Base-by-base conservation (phyloP, 2,888 invertebrate species). In the Drosophila leonis region DNA sequence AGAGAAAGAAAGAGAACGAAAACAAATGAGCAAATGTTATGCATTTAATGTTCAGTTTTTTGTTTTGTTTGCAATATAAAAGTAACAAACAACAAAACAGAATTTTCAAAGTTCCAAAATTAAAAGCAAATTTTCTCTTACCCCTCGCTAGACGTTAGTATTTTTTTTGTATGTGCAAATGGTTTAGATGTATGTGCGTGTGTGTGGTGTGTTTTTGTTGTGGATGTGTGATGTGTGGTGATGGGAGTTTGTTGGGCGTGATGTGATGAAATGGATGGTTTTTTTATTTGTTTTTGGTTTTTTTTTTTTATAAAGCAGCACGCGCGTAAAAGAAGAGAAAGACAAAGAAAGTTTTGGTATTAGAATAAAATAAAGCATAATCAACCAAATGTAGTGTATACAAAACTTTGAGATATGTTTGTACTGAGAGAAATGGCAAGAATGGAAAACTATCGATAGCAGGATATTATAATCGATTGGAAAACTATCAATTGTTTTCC, bases 71-170 rank as follows among this genome's bases (percentile, higher is more conserved):
- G 57, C 65, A 64, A 63, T 72, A 31, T n/a, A 20, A 37, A 59
- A 60, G 63, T 51, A 76, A 66, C 56, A 54, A 72, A 57, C 35
- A 29, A 48, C 37, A 48, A 59, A 59, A 29, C 35, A 37, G 15
- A 49, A 60, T 29, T 20, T 49, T 57, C 27, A 46, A 39, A 51
- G 35, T 73, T 66, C 48, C 33, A 57, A 78, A 84, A 75, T 73
- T 37, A 80, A 66, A 80, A 75, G 62, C 60, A 78, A 65, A 73
- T 61, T 82, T 74, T 81, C 69, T 89, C 90, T 90, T 90, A 90
- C 90, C 91, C 91, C 88, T 90, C 88, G 82, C 90, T 90, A 85
- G 88, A 83, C 77, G 83, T 90, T 90, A 91, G 90, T 91, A 88
- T 78, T 70, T 80, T 75, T 73, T 65, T 74, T 71, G 72, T 77